phyloP scores from a whole-genome alignment of 2,797 vertebrate genomes.

The Enteromius thamalakanensis region DNA sequence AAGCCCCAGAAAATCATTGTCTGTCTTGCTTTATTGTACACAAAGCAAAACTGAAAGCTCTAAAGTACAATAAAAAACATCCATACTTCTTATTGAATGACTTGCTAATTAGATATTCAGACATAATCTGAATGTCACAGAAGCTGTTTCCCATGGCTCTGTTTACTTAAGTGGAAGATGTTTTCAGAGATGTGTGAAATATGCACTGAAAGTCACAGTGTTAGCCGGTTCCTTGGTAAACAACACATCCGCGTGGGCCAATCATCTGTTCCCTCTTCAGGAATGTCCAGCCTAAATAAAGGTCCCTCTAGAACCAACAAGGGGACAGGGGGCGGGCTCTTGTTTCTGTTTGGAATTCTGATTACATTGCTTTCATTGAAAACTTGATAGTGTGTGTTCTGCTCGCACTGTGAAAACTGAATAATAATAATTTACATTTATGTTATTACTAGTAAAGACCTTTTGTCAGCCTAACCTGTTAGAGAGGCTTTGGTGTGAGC shows the following conservation, averaged over 20 bases:
- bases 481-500: background rate
- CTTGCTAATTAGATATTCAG: background rate
- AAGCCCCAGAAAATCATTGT: background rate
- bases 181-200: constrained; percentile 34
- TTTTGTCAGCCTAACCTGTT: background rate
- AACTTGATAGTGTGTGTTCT: background rate
- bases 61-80: background rate
- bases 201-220: background rate
- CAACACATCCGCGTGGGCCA: constrained; percentile 43
- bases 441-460: background rate
- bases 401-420: background rate
- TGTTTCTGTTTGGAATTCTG: constrained; percentile 47
- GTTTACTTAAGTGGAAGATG: constrained; percentile 5
- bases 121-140: background rate
- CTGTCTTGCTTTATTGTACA: background rate
- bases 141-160: constrained; percentile 3
- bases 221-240: constrained; percentile 34
- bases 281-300: constrained; percentile 66
- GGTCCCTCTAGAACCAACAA: constrained; percentile 55
- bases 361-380: background rate
- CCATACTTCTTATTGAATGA: background rate
- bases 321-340: constrained; percentile 60
- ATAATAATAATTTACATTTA: background rate
- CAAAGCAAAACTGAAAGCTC: constrained; percentile 13
- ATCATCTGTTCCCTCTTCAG: constrained; percentile 60